A percentile compares a stretch with the other conserved stretches of the same genome.
These are phyloP conservation scores for Belonocnema kinseyi DNA, from an alignment of 1,140 invertebrate genomes.

Conservation along the genomic window DNA sequence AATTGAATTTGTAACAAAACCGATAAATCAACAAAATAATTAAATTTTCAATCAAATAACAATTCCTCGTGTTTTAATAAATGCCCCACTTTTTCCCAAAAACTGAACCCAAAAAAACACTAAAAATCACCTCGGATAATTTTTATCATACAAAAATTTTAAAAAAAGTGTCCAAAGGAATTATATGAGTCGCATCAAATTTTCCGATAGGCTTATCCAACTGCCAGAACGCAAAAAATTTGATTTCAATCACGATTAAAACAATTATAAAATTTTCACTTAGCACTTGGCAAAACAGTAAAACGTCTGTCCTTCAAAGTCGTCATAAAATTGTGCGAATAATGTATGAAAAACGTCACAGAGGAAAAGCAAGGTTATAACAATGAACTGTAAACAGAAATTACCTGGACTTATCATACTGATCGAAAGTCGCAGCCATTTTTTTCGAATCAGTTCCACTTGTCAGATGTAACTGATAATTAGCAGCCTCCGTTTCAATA, in stretches of 20 bases:
- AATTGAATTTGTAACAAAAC: too few relatives aligned
- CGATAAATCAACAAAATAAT: too few relatives aligned
- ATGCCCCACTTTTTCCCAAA: too few relatives aligned
- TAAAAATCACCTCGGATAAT: background rate
- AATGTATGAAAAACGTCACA: slow-evolving; percentile 4
- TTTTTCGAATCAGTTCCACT: slow-evolving; percentile 19
- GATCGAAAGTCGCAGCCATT: slow-evolving; percentile 83
- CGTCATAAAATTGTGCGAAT: background rate
- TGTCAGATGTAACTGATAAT: slow-evolving; percentile 29
- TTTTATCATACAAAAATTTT: background rate
- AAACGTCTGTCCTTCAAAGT: background rate
- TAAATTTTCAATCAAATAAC: too few relatives aligned
- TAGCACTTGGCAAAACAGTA: background rate
- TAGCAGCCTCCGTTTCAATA: slow-evolving; percentile 22
- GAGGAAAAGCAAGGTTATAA: slow-evolving; percentile 15
- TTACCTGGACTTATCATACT: slow-evolving; percentile 83
- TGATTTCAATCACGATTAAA: background rate
- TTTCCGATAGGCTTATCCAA: background rate
- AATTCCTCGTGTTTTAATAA: too few relatives aligned
- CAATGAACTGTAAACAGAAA: slow-evolving; percentile 25
- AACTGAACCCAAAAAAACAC: too few relatives aligned
- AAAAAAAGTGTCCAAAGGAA: too few relatives aligned
- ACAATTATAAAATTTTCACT: too few relatives aligned
- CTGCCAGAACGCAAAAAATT: background rate
- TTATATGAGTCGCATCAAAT: background rate